Evolutionary conservation across 2,113 vertebrate genomes (phyloP), one percentile per base, ranked within the genome.

Genomic region (Galemys pyrenaicus): DNA sequence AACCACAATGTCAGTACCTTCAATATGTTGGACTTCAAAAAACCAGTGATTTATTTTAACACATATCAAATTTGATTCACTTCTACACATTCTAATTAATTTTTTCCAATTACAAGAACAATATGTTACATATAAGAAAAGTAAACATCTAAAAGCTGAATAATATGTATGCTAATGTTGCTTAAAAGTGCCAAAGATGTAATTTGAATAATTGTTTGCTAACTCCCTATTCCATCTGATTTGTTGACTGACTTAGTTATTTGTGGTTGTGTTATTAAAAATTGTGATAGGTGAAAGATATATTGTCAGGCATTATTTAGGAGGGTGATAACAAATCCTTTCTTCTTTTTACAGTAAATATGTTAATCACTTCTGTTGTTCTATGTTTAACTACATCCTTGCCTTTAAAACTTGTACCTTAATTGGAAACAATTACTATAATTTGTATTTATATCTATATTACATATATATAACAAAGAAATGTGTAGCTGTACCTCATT

Each of bases 231-330:
- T 89, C 28, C 44, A 65, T 60, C 16, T 16, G 11, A 32, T 62
- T 95, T 24, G 56, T 65, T 79, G 20, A 90, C 30, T 89, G 30
- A 56, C n/a, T 92, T 67, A 77, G 12, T 62, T 94, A 54, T 35
- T 84, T 95, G 10, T 87, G 20, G 79, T 79, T 79, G 49, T 92
- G 17, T 75, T 67, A 80, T 51, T 60, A 54, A 77, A 95, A 68
- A 54, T 65, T 58, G 44, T 68, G 15, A 16, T 80, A 70, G 6
- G 32, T 80, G 28, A 54, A 77, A 49, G 39, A 67, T 86, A 41
- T 77, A 44, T 35, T 54, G 9, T 13, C 46, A 32, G 32, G 1
- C 41, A 46, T 88, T 75, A 74, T 68, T 87, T 91, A 60, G 58
- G 32, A 54, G 2, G 6, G 7, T 94, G 26, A 37, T 58, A 37